Evolutionary conservation across 2,888 invertebrate genomes (phyloP).

Genomic region (Seladonia tumulorum): DNA sequence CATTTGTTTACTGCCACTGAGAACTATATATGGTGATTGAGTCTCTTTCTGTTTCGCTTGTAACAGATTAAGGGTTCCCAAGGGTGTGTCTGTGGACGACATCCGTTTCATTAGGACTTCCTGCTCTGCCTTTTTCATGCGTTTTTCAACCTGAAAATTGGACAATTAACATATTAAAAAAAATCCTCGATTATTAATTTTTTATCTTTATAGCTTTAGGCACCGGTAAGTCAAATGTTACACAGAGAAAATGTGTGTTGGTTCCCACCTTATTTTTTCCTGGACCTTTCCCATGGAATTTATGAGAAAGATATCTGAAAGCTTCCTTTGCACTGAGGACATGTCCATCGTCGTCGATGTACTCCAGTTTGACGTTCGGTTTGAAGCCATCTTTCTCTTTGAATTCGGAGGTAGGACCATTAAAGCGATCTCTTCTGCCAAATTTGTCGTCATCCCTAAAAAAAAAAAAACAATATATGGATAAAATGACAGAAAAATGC

Average conservation of each 20-base stretch:
- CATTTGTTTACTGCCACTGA: conserved; percentile 94
- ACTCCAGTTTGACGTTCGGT: conserved; percentile 97
- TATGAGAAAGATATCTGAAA: conserved; percentile 97
- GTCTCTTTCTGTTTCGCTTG: conserved; percentile 98
- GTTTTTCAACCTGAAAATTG: conserved; percentile 90
- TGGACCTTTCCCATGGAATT: conserved; percentile 99
- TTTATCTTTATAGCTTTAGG: not conserved
- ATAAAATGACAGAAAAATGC: not conserved
- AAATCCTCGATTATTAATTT: not conserved
- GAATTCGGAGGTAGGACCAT: conserved; percentile 95
- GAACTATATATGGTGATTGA: conserved; percentile 95
- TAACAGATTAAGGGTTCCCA: conserved; percentile 96
- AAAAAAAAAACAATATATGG: conserved; percentile 26
- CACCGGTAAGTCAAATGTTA: not conserved
- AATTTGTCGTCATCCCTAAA: conserved; percentile 92
- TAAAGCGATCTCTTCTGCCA: conserved; percentile 90
- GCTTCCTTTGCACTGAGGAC: conserved; percentile 98
- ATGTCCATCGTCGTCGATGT: conserved; percentile 98
- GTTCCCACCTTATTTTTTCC: conserved; percentile 95
- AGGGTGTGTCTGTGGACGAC: conserved; percentile 98
- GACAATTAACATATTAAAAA: not conserved
- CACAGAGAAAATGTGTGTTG: not conserved
- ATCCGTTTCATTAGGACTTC: conserved; percentile 98
- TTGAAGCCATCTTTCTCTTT: conserved; percentile 95
- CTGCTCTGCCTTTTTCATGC: conserved; percentile 96